Conservation (phyloP, 2,113 vertebrate species). For the Barnardius zonarius region DNA sequence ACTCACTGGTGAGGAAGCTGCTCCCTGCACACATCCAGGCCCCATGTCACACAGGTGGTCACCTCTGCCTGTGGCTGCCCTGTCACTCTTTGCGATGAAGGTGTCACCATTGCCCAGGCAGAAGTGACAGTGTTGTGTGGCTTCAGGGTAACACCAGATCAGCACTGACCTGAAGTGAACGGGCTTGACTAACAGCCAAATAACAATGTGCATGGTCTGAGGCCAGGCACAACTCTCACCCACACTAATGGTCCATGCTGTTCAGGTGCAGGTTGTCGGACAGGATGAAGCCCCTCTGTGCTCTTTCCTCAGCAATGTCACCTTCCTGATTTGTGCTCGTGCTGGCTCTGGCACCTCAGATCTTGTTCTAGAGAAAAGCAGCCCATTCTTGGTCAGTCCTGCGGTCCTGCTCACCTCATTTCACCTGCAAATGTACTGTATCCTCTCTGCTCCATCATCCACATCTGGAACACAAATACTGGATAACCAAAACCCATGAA, state of each 20-base stretch:
- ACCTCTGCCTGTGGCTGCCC: background rate
- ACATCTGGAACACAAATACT: background rate
- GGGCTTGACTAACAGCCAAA: background rate
- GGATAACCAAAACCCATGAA: background rate
- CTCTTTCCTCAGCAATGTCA: background rate
- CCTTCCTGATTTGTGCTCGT: accelerated
- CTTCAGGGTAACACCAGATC: background rate
- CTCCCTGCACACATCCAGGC: background rate
- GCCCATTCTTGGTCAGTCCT: background rate
- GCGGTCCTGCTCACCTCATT: background rate
- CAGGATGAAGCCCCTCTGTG: background rate
- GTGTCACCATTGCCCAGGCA: background rate
- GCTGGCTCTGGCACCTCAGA: background rate
- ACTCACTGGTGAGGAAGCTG: background rate
- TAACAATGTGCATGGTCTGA: background rate
- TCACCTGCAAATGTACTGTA: background rate
- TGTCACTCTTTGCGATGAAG: background rate
- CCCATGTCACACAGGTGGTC: background rate
- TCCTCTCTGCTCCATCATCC: background rate
- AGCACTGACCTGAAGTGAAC: background rate
- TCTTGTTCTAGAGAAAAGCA: background rate
- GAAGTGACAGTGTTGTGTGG: background rate
- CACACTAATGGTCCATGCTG: background rate
- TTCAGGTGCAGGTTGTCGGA: background rate
- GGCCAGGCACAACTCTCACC: background rate